These are phyloP conservation scores for Theretra japonica DNA, from an alignment of 2,888 invertebrate species.

Conservation along the genomic window DNA sequence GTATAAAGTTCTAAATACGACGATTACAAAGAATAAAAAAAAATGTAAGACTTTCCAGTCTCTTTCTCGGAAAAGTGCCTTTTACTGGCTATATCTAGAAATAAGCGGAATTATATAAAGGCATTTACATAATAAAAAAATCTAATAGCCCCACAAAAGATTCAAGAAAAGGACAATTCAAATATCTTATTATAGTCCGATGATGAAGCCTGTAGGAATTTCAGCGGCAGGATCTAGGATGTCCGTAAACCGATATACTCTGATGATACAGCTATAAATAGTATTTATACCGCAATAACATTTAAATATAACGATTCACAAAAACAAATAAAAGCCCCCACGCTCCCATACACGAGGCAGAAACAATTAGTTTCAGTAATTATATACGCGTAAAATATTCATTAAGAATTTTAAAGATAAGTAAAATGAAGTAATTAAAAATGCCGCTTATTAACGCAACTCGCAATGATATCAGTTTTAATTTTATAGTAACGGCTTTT, in stretches of 20 bases:
- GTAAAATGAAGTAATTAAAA: conserved; percentile 26
- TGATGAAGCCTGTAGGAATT: neutral
- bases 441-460: conserved; percentile 17
- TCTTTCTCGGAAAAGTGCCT: no score
- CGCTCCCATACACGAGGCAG: conserved; percentile 4
- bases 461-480: conserved; percentile 26
- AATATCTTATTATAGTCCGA: neutral
- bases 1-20: no score
- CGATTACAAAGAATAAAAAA: no score
- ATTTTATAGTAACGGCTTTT: conserved; percentile 5
- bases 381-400: conserved; percentile 22
- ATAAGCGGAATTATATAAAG: neutral
- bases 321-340: conserved; percentile 14
- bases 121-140: neutral
- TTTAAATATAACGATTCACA: conserved; percentile 13
- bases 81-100: no score
- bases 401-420: conserved; percentile 25
- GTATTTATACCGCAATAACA: conserved; percentile 1
- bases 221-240: conserved; percentile 15
- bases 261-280: conserved; percentile 15
- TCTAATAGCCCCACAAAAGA: neutral
- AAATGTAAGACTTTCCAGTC: no score
- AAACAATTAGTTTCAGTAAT: conserved; percentile 24
- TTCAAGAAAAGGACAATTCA: neutral
- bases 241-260: neutral